These are phyloP conservation scores for Vombatus ursinus DNA, from an alignment of 2,113 vertebrate species.

Conservation along the genomic window DNA sequence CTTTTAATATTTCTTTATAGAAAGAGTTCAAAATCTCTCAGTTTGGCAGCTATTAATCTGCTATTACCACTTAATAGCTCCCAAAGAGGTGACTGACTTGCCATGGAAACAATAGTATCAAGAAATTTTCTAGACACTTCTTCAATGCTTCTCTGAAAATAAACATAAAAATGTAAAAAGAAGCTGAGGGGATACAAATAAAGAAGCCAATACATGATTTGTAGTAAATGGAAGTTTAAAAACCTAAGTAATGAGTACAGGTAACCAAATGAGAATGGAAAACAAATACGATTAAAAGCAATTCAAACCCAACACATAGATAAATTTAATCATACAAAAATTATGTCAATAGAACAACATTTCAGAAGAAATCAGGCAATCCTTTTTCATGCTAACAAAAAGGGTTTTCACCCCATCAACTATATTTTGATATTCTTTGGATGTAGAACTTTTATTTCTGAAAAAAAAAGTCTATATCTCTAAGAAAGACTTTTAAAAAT, in stretches of 20 bases:
- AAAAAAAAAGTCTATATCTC: constrained; percentile 13
- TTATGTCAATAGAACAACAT: neutral
- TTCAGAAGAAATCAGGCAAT: neutral
- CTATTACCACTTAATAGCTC: neutral
- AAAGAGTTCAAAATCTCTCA: constrained; percentile 7
- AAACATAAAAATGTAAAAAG: neutral
- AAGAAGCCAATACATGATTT: neutral
- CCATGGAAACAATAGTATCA: neutral
- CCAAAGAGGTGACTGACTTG: constrained; percentile 10
- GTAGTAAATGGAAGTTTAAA: neutral
- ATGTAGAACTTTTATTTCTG: neutral
- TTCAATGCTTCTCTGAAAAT: constrained; percentile 15
- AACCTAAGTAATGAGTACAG: neutral
- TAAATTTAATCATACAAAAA: constrained; percentile 11
- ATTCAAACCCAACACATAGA: neutral
- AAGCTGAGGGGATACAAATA: neutral
- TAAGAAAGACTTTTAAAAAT: neutral
- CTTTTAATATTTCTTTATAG: neutral
- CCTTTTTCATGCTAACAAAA: constrained; percentile 29
- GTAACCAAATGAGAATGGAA: neutral
- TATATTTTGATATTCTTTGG: constrained; percentile 8
- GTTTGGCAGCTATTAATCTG: constrained; percentile 11
- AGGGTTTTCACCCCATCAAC: neutral
- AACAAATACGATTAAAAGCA: neutral
- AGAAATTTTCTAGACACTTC: neutral